Conservation (phyloP, 2,888 invertebrate genomes). For the Corythucha ciliata region DNA sequence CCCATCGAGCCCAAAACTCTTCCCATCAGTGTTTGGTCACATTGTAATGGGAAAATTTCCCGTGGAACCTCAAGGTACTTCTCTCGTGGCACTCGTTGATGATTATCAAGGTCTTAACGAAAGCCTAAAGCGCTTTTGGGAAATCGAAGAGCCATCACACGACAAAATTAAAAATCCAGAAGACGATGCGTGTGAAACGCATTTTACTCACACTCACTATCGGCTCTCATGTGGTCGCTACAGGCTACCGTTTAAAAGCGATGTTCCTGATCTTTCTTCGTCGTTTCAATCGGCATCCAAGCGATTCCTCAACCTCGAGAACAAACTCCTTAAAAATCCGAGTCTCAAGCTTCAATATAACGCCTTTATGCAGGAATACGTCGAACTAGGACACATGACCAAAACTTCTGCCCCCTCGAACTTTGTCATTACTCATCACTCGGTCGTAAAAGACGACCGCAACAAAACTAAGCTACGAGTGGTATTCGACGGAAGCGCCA, state of each 20-base stretch:
- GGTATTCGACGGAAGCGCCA: slow-evolving; percentile 16
- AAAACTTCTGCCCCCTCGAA: background rate
- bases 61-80: background rate
- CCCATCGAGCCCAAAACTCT: background rate
- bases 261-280: background rate
- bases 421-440: slow-evolving; percentile 19
- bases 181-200: slow-evolving; percentile 13
- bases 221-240: slow-evolving; percentile 12
- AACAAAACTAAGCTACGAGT: slow-evolving; percentile 16
- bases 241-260: slow-evolving; percentile 9
- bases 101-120: slow-evolving; percentile 3
- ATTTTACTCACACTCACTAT: slow-evolving; percentile 14
- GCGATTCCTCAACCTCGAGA: slow-evolving; percentile 17
- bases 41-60: slow-evolving; percentile 13
- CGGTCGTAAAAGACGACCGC: slow-evolving; percentile 15
- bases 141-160: slow-evolving; percentile 2
- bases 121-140: slow-evolving; percentile 6
- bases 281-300: slow-evolving; percentile 5
- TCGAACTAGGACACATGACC: slow-evolving; percentile 11
- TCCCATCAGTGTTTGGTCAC: slow-evolving; percentile 6
- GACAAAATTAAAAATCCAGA: background rate
- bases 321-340: slow-evolving; percentile 3
- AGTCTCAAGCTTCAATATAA: slow-evolving; percentile 9
- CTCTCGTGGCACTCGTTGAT: too few species aligned
- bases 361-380: slow-evolving; percentile 11